Evolutionary conservation across 2,113 vertebrate species (phyloP).

Genomic region (Lepus timidus): DNA sequence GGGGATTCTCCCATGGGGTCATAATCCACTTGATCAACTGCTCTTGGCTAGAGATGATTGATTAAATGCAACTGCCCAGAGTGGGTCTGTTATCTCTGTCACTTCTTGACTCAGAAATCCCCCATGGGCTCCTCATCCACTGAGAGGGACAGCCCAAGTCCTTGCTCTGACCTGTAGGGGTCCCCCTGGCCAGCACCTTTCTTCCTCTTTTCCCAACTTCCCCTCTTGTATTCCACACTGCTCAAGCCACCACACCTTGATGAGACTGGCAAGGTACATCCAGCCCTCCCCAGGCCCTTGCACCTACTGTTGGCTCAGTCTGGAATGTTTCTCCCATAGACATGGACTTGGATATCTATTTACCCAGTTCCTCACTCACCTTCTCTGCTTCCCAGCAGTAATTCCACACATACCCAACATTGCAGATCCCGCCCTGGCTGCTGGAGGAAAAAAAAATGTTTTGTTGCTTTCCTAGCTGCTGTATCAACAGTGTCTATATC

Average conservation of each 20-base stretch:
- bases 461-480: neutral
- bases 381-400: neutral
- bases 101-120: neutral
- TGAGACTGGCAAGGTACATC: neutral
- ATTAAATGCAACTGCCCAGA: neutral
- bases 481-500: neutral
- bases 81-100: neutral
- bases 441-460: neutral
- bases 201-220: neutral
- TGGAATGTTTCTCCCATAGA: neutral
- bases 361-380: neutral
- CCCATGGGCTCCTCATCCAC: neutral
- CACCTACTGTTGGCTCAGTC: neutral
- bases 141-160: neutral
- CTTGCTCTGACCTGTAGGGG: neutral
- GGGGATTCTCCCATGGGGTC: no score
- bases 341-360: neutral
- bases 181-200: rapidly evolving
- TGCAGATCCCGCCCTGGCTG: neutral
- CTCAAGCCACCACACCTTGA: no score
- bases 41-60: neutral
- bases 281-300: neutral
- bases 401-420: neutral
- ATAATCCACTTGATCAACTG: neutral
- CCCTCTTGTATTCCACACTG: neutral